phyloP scores from a whole-genome alignment of 1,140 invertebrate species.

The Ostrea edulis region DNA sequence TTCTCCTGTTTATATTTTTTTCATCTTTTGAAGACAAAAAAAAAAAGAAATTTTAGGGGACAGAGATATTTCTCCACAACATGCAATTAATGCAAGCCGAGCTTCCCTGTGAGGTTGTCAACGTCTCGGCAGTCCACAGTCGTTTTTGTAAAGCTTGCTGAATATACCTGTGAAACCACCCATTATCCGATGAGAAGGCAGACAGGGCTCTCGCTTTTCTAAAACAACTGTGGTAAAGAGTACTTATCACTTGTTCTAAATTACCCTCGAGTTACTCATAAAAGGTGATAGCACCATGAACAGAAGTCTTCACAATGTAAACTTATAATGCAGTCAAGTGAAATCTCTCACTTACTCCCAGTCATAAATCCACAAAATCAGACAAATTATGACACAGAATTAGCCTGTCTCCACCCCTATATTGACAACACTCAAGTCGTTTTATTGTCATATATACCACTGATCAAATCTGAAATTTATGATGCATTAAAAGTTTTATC shows the following conservation, averaged over 20 bases:
- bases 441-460: background rate
- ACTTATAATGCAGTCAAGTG: slow-evolving; percentile 30
- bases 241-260: background rate
- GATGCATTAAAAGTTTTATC: background rate
- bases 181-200: slow-evolving; percentile 34
- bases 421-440: slow-evolving; percentile 5
- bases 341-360: slow-evolving; percentile 27
- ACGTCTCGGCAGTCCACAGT: background rate
- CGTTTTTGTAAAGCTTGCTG: slow-evolving; percentile 4
- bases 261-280: background rate
- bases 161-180: slow-evolving; percentile 19
- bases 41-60: background rate
- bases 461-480: slow-evolving; percentile 14
- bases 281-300: background rate
- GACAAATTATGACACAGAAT: slow-evolving; percentile 25
- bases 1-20: background rate
- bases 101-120: slow-evolving; percentile 18
- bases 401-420: slow-evolving; percentile 16
- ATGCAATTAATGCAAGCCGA: slow-evolving; percentile 33
- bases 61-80: background rate
- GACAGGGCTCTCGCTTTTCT: slow-evolving; percentile 5
- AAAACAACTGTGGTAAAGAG: background rate
- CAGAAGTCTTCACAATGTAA: background rate
- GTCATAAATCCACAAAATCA: slow-evolving; percentile 31
- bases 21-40: background rate